Evolutionary conservation across 2,888 invertebrate species (phyloP).

Genomic region (Cerceris ruficornis): DNA sequence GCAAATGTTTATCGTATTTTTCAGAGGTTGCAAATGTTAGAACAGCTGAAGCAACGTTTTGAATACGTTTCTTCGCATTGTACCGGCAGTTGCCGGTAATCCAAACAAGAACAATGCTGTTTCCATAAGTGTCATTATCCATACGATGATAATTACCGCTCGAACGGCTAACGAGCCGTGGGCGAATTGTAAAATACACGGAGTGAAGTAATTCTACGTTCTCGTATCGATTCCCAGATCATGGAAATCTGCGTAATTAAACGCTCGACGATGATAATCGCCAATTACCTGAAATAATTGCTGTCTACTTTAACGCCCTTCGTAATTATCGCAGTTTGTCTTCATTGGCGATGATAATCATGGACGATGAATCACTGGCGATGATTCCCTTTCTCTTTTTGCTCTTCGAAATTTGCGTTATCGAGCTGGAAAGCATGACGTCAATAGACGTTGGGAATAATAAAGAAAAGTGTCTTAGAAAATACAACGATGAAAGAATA

Average conservation of each 20-base stretch:
- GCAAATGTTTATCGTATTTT: slow-evolving; percentile 2
- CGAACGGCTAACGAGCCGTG: not conserved
- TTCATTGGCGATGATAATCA: not conserved
- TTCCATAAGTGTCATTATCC: not conserved
- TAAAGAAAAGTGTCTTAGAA: too few relatives aligned
- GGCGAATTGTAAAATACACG: not conserved
- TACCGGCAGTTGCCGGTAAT: not conserved
- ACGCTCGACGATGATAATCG: not conserved
- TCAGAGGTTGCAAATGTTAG: not conserved
- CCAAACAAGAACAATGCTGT: not conserved
- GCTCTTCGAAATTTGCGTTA: too few relatives aligned
- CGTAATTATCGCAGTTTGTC: not conserved
- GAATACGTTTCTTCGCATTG: not conserved
- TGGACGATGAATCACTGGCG: too few relatives aligned
- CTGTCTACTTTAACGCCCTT: too few relatives aligned
- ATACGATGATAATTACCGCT: not conserved
- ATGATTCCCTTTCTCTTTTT: too few relatives aligned
- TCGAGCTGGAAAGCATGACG: too few relatives aligned
- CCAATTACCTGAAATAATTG: too few relatives aligned
- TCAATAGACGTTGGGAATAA: too few relatives aligned
- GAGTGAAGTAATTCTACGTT: not conserved
- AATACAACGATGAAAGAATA: too few relatives aligned
- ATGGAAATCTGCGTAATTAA: not conserved
- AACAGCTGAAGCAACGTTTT: slow-evolving; percentile 8
- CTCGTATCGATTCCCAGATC: not conserved